phyloP scores from a whole-genome alignment of 2,113 vertebrate species.

The Eonycteris spelaea region DNA sequence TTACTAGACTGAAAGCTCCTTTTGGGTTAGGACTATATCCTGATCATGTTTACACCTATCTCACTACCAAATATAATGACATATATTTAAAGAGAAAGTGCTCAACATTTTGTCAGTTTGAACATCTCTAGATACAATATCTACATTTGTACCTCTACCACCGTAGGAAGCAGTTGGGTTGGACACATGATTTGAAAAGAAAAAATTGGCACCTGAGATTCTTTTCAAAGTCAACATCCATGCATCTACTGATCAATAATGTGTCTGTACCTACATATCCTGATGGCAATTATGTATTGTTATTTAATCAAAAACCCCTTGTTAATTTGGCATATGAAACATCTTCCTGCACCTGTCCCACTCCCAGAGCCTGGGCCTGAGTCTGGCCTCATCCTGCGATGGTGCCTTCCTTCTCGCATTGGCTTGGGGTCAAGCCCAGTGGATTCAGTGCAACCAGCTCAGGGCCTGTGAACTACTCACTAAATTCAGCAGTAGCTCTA shows the following conservation, averaged over 20 bases:
- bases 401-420: neutral
- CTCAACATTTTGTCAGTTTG: neutral
- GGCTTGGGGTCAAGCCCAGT: neutral
- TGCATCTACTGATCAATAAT: neutral
- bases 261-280: neutral
- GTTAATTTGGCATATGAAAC: neutral
- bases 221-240: neutral
- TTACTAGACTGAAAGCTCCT: neutral
- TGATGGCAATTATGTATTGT: neutral
- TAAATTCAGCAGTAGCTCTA: neutral
- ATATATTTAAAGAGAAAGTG: neutral
- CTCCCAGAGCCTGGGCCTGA: neutral
- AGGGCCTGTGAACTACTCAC: neutral
- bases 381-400: neutral
- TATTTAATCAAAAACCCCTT: neutral
- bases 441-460: neutral
- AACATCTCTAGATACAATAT: neutral
- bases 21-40: neutral
- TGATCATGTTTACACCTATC: neutral
- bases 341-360: neutral
- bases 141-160: neutral
- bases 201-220: neutral
- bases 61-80: neutral
- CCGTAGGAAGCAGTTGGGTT: neutral
- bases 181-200: neutral